A percentile compares a stretch with the other conserved stretches of the same genome.
phyloP scores from a whole-genome alignment of 37 sponge, comb jelly and placozoan genomes.

The Diacarnus erythraeanus region DNA sequence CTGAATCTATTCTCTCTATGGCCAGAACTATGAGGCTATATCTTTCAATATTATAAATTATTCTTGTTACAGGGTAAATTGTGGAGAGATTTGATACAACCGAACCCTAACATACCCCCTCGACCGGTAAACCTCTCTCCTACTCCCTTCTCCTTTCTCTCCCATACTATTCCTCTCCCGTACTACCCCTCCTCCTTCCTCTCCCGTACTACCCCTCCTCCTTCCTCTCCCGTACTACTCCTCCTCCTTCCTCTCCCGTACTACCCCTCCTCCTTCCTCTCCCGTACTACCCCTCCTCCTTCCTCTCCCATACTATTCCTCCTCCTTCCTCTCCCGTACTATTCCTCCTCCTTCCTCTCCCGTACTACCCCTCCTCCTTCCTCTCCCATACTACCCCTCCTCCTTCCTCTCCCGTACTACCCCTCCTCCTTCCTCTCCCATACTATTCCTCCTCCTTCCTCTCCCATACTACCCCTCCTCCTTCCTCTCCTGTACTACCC shows the following conservation, averaged over 20 bases:
- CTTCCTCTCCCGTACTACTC: not conserved
- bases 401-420: not conserved
- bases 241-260: not conserved
- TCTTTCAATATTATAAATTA: not conserved
- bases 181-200: not conserved
- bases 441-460: too few species aligned
- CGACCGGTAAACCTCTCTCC: conserved; percentile 50
- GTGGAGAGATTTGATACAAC: conserved; percentile 15
- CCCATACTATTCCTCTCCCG: not conserved
- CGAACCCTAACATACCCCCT: conserved; percentile 22
- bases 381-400: not conserved
- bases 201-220: too few species aligned
- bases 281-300: not conserved
- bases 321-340: not conserved
- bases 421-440: too few species aligned
- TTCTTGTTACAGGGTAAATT: conserved; percentile 18
- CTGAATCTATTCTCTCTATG: too few species aligned
- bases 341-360: not conserved
- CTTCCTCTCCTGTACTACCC: not conserved
- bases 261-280: not conserved
- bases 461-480: not conserved
- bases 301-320: not conserved
- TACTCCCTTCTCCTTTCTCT: too few species aligned
- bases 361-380: not conserved
- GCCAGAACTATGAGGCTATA: too few species aligned